These are phyloP conservation scores for Zaprionus lachaisei DNA, from an alignment of 1,140 invertebrate species.

Conservation along the genomic window DNA sequence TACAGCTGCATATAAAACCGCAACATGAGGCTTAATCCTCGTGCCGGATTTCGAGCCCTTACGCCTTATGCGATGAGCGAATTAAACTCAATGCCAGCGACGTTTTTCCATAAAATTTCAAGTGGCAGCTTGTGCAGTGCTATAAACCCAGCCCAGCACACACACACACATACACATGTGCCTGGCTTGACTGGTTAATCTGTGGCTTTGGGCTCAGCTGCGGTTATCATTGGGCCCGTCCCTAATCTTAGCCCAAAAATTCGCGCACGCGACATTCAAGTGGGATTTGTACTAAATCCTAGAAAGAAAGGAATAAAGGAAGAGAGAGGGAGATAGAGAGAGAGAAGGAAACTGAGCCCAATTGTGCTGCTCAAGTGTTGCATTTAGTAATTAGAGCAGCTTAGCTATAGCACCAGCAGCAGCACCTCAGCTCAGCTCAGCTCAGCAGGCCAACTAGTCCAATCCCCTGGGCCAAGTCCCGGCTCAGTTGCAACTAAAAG, in stretches of 20 bases:
- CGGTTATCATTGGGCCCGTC: constrained; percentile 41
- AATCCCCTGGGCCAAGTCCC: neutral
- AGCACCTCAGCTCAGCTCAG: neutral
- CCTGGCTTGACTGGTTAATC: constrained; percentile 53
- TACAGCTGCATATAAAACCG: constrained; percentile 65
- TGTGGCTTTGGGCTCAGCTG: constrained; percentile 48
- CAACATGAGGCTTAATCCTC: constrained; percentile 69
- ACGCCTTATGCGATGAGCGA: constrained; percentile 59
- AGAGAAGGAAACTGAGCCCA: constrained; percentile 13
- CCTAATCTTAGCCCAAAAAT: constrained; percentile 68
- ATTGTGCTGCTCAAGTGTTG: constrained; percentile 62
- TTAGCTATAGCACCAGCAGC: constrained; percentile 21
- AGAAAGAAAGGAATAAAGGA: neutral
- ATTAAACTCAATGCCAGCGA: constrained; percentile 41
- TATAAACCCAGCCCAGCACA: constrained; percentile 30
- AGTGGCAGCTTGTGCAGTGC: constrained; percentile 35
- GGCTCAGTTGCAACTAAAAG: neutral
- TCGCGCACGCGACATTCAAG: constrained; percentile 57
- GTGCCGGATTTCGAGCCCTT: constrained; percentile 58
- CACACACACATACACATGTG: neutral
- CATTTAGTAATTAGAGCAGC: constrained; percentile 78
- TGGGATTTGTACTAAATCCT: constrained; percentile 34
- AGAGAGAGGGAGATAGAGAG: neutral
- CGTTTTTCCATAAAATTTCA: constrained; percentile 51
- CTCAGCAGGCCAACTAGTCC: neutral